phyloP scores from a whole-genome alignment of 1,140 invertebrate species.

The Penaeus chinensis region DNA sequence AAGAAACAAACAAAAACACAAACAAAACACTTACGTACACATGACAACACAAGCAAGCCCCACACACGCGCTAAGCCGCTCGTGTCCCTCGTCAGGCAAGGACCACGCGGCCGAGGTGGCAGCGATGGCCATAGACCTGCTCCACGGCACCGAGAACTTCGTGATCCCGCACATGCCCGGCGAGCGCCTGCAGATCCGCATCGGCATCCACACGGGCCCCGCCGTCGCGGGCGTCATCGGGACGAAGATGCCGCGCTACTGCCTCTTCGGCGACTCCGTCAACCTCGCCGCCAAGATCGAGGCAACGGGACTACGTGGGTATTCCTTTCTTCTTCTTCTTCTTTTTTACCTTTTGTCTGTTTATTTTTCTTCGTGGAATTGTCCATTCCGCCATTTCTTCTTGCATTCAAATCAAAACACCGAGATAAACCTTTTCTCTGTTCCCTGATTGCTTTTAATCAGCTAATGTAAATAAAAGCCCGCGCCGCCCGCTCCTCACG shows the following conservation, averaged over 20 bases:
- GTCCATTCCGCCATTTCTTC: no score
- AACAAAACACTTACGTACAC: neutral
- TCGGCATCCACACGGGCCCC: constrained; percentile 81
- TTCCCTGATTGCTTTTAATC: neutral
- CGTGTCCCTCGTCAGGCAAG: constrained; percentile 72
- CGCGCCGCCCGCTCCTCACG: neutral
- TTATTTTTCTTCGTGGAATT: neutral
- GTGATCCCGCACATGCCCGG: constrained; percentile 81
- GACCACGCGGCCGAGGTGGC: constrained; percentile 89
- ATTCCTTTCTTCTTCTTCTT: neutral
- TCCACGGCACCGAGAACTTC: constrained; percentile 82
- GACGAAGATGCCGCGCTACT: constrained; percentile 87
- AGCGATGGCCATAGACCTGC: constrained; percentile 85
- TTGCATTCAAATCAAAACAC: neutral
- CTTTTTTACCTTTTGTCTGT: constrained; percentile 2
- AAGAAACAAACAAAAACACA: neutral
- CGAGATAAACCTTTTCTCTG: no score
- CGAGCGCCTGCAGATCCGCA: constrained; percentile 79
- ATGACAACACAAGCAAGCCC: neutral
- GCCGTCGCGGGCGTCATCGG: constrained; percentile 79
- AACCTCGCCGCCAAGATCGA: constrained; percentile 86
- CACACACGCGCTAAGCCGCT: no score
- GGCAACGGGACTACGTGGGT: constrained; percentile 79
- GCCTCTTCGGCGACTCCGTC: constrained; percentile 86
- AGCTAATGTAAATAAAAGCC: neutral